These are phyloP conservation scores for Orchestes rusci DNA, from an alignment of 2,888 invertebrate species.

Conservation along the genomic window DNA sequence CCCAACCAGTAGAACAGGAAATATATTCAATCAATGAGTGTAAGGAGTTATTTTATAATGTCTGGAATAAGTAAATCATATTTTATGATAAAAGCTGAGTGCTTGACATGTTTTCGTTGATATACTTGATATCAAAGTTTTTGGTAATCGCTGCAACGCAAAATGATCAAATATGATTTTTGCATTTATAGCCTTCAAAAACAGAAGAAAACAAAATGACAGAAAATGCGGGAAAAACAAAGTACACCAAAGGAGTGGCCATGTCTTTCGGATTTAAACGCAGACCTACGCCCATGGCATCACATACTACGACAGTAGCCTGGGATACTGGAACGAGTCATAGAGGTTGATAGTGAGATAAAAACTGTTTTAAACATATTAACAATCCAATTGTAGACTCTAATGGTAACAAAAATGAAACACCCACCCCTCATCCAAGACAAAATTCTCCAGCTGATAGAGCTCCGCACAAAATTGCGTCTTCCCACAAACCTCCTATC, in stretches of 20 bases:
- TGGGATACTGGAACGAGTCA: constrained; percentile 4
- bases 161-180: too few relatives aligned
- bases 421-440: background rate
- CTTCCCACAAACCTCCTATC: constrained; percentile 9
- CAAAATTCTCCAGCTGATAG: background rate
- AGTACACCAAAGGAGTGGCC: constrained; percentile 60
- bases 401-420: constrained; percentile 11
- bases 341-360: background rate
- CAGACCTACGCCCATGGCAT: constrained; percentile 42
- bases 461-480: constrained; percentile 8
- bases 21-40: too few relatives aligned
- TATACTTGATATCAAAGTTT: too few relatives aligned
- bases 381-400: constrained; percentile 6
- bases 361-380: background rate
- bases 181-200: too few relatives aligned
- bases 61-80: too few relatives aligned
- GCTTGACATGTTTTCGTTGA: too few relatives aligned
- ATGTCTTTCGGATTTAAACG: constrained; percentile 81
- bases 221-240: too few relatives aligned
- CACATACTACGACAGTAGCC: constrained; percentile 1
- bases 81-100: too few relatives aligned
- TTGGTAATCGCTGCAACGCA: too few relatives aligned
- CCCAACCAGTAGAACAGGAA: too few relatives aligned
- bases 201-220: too few relatives aligned
- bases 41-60: too few relatives aligned